Conservation (phyloP, 1,140 invertebrate genomes). For the Drosophila parvula region DNA sequence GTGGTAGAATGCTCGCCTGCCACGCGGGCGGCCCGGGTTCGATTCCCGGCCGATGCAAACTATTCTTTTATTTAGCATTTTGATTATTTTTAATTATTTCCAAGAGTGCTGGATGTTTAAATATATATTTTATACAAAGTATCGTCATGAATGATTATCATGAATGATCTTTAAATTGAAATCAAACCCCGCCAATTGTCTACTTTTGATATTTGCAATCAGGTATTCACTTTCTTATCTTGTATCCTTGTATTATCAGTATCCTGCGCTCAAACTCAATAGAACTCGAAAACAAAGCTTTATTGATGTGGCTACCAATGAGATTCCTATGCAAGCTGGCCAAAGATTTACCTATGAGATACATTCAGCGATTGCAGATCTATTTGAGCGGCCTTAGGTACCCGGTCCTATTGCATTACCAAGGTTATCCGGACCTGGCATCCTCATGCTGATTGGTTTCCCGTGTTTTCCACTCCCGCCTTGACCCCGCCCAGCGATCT, state of each 20-base stretch:
- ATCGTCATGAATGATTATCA: no score
- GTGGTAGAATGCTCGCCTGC: constrained; percentile 22
- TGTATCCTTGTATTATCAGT: background rate
- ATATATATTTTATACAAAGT: no score
- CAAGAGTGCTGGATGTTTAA: no score
- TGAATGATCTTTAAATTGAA: no score
- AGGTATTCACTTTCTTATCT: background rate
- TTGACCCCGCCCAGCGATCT: constrained; percentile 19
- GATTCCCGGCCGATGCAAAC: constrained; percentile 92
- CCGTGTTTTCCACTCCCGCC: constrained; percentile 21
- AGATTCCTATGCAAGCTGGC: constrained; percentile 17
- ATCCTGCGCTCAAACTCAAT: background rate
- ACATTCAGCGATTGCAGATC: constrained; percentile 30
- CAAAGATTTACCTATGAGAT: constrained; percentile 29
- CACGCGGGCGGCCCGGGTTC: constrained; percentile 87
- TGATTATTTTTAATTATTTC: background rate
- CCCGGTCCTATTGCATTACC: constrained; percentile 11
- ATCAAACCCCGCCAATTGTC: no score
- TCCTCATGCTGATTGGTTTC: constrained; percentile 14
- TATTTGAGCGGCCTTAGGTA: constrained; percentile 31
- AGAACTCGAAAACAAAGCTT: constrained; percentile 13
- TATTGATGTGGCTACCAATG: constrained; percentile 11
- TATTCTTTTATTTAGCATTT: background rate
- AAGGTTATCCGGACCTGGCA: constrained; percentile 26
- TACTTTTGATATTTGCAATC: background rate